phyloP scores from a whole-genome alignment of 2,888 invertebrate genomes.

The Conus canariensis region DNA sequence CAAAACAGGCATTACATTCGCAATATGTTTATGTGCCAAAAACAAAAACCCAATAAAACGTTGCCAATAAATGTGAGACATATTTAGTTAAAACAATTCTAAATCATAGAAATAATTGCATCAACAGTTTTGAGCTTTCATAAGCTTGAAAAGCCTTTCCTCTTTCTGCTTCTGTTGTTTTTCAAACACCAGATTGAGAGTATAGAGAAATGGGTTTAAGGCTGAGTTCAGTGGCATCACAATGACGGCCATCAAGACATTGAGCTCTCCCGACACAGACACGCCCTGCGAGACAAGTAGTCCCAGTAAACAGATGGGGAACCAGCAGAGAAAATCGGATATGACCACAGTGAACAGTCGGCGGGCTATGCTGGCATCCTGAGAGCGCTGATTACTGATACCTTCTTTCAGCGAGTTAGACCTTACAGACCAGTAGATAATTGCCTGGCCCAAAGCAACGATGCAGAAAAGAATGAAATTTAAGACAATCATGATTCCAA shows the following conservation, averaged over 20 bases:
- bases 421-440: slow-evolving; percentile 70
- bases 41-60: too few relatives aligned
- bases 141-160: not conserved
- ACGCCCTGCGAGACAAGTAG: not conserved
- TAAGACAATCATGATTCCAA: slow-evolving; percentile 72
- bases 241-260: not conserved
- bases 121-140: not conserved
- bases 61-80: too few relatives aligned
- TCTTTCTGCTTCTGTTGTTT: not conserved
- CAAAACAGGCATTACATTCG: too few relatives aligned
- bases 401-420: not conserved
- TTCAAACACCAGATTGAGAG: not conserved
- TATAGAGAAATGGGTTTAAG: slow-evolving; percentile 30
- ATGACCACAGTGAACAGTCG: not conserved
- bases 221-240: slow-evolving; percentile 20
- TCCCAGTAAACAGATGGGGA: slow-evolving; percentile 18
- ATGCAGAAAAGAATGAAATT: slow-evolving; percentile 71
- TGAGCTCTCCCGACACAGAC: slow-evolving; percentile 13
- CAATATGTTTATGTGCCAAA: too few relatives aligned
- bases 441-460: slow-evolving; percentile 71
- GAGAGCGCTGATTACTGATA: not conserved
- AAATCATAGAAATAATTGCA: too few relatives aligned
- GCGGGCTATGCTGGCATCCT: not conserved
- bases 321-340: slow-evolving; percentile 28
- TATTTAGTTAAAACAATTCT: too few relatives aligned